Evolutionary conservation across 2,888 invertebrate species (phyloP).

Genomic region (Lutraria lutraria): DNA sequence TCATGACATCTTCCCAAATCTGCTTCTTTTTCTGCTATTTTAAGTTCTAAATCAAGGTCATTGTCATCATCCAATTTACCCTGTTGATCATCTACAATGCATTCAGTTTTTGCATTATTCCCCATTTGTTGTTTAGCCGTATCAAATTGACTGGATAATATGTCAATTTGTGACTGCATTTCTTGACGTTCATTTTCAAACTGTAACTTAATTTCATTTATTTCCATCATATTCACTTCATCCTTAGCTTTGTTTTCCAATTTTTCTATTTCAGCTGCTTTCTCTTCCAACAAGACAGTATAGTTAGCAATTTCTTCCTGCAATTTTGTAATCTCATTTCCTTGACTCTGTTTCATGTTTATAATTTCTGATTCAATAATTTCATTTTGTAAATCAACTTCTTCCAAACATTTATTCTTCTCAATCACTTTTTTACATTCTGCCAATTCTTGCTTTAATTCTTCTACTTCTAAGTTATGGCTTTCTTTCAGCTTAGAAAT

Average conservation of each 20-base stretch:
- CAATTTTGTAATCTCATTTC: conserved; percentile 24
- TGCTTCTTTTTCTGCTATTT: background rate
- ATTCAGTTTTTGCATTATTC: background rate
- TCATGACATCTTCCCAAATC: background rate
- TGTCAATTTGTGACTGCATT: background rate
- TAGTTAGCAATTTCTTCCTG: conserved; percentile 49
- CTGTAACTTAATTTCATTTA: background rate
- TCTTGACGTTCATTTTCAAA: conserved; percentile 14
- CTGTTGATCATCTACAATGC: background rate
- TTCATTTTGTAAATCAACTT: background rate
- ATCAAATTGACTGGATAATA: background rate
- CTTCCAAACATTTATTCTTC: conserved; percentile 4
- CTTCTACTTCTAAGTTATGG: conserved; percentile 1
- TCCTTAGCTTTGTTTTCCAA: background rate
- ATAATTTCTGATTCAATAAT: conserved; percentile 35
- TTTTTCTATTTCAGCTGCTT: background rate
- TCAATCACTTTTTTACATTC: background rate
- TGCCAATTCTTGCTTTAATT: conserved; percentile 5
- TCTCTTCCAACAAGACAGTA: conserved; percentile 31
- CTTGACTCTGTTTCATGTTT: conserved; percentile 35
- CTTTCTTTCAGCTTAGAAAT: background rate
- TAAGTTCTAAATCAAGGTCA: background rate
- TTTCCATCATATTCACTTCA: background rate
- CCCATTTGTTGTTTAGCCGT: background rate
- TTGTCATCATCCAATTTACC: background rate